Evolutionary conservation across 2,888 invertebrate genomes (phyloP), one percentile per base, ranked within the genome.

Genomic region (Cordylochernes scorpioides): DNA sequence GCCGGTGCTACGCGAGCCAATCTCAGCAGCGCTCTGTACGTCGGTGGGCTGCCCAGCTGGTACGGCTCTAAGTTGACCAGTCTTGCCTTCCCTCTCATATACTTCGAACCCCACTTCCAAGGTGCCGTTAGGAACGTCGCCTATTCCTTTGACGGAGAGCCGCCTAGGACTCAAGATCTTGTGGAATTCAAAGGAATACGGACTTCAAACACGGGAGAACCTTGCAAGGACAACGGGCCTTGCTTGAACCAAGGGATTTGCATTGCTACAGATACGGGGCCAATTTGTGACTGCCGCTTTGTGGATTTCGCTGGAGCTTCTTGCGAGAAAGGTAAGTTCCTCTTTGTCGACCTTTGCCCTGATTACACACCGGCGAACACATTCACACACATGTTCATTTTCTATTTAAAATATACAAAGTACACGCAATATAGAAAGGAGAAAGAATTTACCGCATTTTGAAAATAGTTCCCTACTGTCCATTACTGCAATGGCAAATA

Each of bases 161-260:
- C 67, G 12, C 26, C 17, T 6, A 58, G 73, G 44, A 59, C 80
- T 29, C 80, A 86, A 55, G 78, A 82, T 55, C 67, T 86, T 49
- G 62, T 80, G 40, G 80, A 80, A 48, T 55, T 51, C 8, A 48
- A 52, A 34, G 61, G 60, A 28, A 49, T 45, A n/a, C 53, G 44
- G 64, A 62, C 38, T 2, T 17, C 36, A 73, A 71, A 52, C 48
- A 35, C 40, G 68, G 68, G 48, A 80, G 75, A 49, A 34, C 73
- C 72, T 5, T 80, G 80, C 48, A 77, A 77, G 52, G 64, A 71
- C 1, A 38, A 42, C 31, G 77, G 84, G 56, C 86, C 82, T 0
- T 94, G 91, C 55, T 73, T 77, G 50, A 80, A 91, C 48, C 78
- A 77, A 3, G 91, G 88, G 13, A 74, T 80, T 44, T 94, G 91